Conservation (phyloP, 2,888 invertebrate species). For the Andrena chrysosceles region DNA sequence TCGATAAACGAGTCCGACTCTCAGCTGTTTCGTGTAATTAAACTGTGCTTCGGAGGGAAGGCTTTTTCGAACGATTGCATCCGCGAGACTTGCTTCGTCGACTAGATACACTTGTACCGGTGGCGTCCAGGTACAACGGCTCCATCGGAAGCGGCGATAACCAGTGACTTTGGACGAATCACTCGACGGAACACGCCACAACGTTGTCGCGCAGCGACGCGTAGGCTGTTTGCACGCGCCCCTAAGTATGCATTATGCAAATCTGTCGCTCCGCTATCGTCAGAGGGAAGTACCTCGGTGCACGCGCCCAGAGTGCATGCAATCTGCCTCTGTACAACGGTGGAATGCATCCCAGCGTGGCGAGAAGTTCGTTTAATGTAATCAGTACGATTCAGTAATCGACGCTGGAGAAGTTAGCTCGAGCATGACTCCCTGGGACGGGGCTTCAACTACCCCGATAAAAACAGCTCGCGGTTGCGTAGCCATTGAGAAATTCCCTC, state of each 20-base stretch:
- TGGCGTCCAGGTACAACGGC: background rate
- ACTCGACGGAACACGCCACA: background rate
- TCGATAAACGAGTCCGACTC: background rate
- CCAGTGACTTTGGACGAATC: background rate
- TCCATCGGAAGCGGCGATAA: background rate
- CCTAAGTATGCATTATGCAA: conserved; percentile 35
- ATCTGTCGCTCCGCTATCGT: conserved; percentile 10
- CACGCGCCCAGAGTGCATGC: conserved; percentile 10
- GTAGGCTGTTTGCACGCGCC: background rate
- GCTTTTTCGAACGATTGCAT: background rate
- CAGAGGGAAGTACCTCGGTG: background rate
- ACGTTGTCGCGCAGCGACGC: conserved; percentile 2
- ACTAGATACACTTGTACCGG: background rate
- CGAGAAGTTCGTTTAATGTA: conserved; percentile 30
- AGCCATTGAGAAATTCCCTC: background rate
- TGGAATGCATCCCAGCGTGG: background rate
- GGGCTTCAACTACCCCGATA: background rate
- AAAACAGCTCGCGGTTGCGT: background rate
- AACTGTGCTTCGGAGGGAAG: background rate
- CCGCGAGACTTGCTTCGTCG: background rate
- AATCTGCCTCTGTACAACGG: conserved; percentile 7
- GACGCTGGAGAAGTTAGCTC: background rate
- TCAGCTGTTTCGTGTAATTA: background rate
- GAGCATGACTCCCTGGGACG: background rate
- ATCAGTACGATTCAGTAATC: conserved; percentile 39